Evolutionary conservation across 2,888 invertebrate genomes (phyloP).

Genomic region (Conchocele bisecta): DNA sequence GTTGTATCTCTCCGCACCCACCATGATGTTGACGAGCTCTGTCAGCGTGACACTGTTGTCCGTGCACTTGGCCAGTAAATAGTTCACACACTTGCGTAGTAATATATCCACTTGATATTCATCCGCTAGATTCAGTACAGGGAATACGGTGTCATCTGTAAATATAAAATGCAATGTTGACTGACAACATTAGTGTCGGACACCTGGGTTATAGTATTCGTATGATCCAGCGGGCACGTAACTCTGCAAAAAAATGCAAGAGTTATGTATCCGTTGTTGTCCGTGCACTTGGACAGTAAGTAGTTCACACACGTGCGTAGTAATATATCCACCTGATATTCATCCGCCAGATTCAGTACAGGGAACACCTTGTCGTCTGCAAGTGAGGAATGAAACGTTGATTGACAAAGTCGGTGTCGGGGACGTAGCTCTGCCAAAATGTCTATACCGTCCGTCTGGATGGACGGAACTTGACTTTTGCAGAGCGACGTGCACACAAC

Average conservation of each 20-base stretch:
- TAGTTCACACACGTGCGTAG: slow-evolving; percentile 54
- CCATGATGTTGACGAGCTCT: slow-evolving; percentile 51
- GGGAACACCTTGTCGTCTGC: slow-evolving; percentile 56
- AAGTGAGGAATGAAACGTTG: too few species aligned
- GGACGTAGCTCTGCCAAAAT: too few species aligned
- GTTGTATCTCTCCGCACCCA: slow-evolving; percentile 51
- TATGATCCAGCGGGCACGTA: too few species aligned
- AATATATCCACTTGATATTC: slow-evolving; percentile 60
- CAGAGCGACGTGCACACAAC: too few species aligned
- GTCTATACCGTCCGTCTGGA: too few species aligned
- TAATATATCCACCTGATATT: slow-evolving; percentile 58
- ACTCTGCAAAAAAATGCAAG: too few species aligned
- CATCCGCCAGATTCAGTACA: slow-evolving; percentile 55
- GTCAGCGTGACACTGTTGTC: slow-evolving; percentile 36
- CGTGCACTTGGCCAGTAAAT: slow-evolving; percentile 51
- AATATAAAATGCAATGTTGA: too few species aligned
- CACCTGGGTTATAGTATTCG: too few species aligned
- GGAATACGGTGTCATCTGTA: slow-evolving; percentile 56
- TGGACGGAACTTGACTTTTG: too few species aligned
- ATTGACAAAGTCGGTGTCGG: too few species aligned
- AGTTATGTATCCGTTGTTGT: too few species aligned
- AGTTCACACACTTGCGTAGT: slow-evolving; percentile 52
- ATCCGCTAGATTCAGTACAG: slow-evolving; percentile 53
- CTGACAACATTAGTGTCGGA: too few species aligned
- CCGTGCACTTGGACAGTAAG: slow-evolving; percentile 50